Base-by-base conservation (phyloP, 2,797 vertebrate genomes). In the Otus scops region DNA sequence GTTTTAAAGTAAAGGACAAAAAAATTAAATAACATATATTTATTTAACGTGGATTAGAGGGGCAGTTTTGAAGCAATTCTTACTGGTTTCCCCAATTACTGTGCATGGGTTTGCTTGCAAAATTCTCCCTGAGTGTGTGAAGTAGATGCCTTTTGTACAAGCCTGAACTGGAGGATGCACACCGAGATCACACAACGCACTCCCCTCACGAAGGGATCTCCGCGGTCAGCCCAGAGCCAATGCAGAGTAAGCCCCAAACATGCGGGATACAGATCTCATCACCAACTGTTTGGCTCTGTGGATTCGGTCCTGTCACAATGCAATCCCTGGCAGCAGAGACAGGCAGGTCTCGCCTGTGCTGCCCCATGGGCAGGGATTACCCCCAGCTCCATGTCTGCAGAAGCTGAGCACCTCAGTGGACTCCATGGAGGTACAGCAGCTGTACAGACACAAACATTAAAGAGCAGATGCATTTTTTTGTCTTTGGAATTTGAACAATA, bases 121-220 rank as follows among this genome's bases (percentile, higher is more conserved):
- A 47, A 43, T 34, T 26, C 32, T 20, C 60, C 20, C 10, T 3
- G 18, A 39, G 38, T 1, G 6, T 10, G n/a, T 47, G 53, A 43
- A 54, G 43, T 23, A 38, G 39, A 22, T 32, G 24, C 36, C 28
- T 60, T 43, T 60, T 9, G 30, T 24, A 18, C 0, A 15, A 64
- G 24, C n/a, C 61, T 8, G 48, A 38, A 19, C 32, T 30, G 27
- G 36, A 65, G 36, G 39, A 22, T 11, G 38, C 20, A 3, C 1
- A 1, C 13, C 7, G 30, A 65, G 67, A 22, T 7, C 22, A 20
- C 41, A 3, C 23, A 20, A 8, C 2, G 2, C 28, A 0, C 56
- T 45, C 15, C 6, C 9, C 38, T 27, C 59, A 0, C 45, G 1
- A 5, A 26, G 19, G 15, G 28, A 2, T 39, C 20, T 18, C 8